Base-by-base conservation (phyloP, 2,888 invertebrate genomes). In the Helleia helle region DNA sequence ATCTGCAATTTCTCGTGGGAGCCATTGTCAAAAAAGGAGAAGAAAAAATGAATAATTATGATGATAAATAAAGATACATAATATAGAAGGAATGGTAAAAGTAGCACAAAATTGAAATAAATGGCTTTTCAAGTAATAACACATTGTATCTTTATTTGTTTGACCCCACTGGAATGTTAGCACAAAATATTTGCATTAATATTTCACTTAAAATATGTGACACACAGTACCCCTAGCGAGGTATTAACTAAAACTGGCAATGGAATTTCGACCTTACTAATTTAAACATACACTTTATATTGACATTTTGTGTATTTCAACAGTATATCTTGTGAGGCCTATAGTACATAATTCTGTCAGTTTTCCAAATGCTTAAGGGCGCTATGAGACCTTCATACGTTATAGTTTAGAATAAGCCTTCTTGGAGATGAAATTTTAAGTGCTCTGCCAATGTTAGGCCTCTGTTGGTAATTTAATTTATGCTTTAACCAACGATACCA, bases 351-450 rank as follows among this genome's bases (percentile, higher is more conserved):
- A 48, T 38, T 43, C 34, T 43, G 40, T 38, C 41, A 45, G 44
- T 38, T 38, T 40, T 43, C 48, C 40, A 36, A 42, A 38, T 39
- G 45, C 26, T 40, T 40, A 42, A 43, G 42, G 46, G 43, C 43
- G 36, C 31, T 42, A 31, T 56, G 65, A 60, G 65, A 60, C 63
- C 60, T 55, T 59, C 62, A 64, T 65, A 70, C 62, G 66, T 70
- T 65, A 67, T 68, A 70, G 66, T 65, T 65, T 48, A 50, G 56
- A 56, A 59, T 61, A 62, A 67, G 62, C 65, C 61, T 57, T 59
- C 60, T 64, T 49, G 56, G 50, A 58, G 59, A 50, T 65, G 65
- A 72, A 67, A 73, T 62, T 73, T 72, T 70, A 62, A 72, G 68
- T 66, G 68, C 61, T 57, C 49, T 53, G 51, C 52, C 47, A 51